A percentile compares a stretch with the other conserved stretches of the same genome.
Evolutionary conservation across 2,113 vertebrate species (phyloP).

Genomic region (Ramphastos sulfuratus): DNA sequence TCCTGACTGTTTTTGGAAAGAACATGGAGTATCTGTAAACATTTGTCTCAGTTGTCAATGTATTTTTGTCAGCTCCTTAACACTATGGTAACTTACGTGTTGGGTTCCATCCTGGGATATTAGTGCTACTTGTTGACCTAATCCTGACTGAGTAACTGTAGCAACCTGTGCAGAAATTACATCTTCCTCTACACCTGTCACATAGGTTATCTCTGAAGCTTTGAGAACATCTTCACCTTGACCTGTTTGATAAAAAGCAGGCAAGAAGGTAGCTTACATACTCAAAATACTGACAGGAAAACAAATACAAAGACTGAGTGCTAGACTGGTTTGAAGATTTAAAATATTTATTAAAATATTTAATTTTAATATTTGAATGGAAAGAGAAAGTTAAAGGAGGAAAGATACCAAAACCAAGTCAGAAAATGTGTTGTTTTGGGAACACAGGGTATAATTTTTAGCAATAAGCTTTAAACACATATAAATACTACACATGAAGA

Average conservation of each 20-base stretch:
- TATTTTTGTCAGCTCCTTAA: background rate
- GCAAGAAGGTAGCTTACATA: background rate
- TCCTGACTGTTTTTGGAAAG: background rate
- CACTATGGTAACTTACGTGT: conserved; percentile 79
- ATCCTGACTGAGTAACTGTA: conserved; percentile 82
- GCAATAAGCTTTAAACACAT: background rate
- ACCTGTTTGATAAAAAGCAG: conserved; percentile 72
- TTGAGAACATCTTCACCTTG: conserved; percentile 91
- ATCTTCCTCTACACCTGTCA: conserved; percentile 88
- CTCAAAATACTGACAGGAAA: background rate
- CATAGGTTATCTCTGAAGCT: conserved; percentile 85
- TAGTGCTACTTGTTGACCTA: conserved; percentile 92
- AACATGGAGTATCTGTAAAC: background rate
- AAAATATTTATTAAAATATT: background rate
- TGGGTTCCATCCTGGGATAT: conserved; percentile 97
- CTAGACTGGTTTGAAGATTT: background rate
- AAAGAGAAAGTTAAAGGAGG: background rate
- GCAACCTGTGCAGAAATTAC: conserved; percentile 87
- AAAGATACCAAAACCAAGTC: background rate
- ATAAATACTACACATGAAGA: background rate
- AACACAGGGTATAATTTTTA: fast-evolving
- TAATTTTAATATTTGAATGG: background rate
- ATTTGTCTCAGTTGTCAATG: background rate
- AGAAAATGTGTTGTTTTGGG: background rate
- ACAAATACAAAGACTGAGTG: background rate